These are phyloP conservation scores for Rosalia funebris DNA, from an alignment of 2,888 invertebrate species.

Conservation along the genomic window DNA sequence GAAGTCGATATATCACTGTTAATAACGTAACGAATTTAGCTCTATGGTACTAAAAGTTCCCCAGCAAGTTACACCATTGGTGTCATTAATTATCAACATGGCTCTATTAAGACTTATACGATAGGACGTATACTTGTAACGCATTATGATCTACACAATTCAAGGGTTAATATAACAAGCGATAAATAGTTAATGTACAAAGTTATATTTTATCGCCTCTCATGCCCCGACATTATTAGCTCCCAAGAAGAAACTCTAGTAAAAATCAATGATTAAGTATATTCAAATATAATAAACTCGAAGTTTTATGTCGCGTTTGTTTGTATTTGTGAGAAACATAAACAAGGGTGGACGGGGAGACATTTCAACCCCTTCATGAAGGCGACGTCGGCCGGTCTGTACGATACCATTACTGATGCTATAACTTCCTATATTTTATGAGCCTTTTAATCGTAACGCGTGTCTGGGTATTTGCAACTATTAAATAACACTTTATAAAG, in stretches of 20 bases:
- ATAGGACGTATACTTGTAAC: background rate
- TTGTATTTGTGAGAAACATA: slow-evolving; percentile 36
- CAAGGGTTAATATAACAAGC: slow-evolving; percentile 2
- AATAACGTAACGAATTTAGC: too few relatives aligned
- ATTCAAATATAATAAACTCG: slow-evolving; percentile 27
- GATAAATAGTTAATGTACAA: slow-evolving; percentile 10
- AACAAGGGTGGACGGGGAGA: slow-evolving; percentile 37
- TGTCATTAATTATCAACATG: slow-evolving; percentile 3
- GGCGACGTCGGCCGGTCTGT: slow-evolving; percentile 48
- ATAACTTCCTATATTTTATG: slow-evolving; percentile 57
- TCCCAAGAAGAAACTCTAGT: slow-evolving; percentile 8
- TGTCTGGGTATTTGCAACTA: slow-evolving; percentile 54
- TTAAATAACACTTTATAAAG: slow-evolving; percentile 57
- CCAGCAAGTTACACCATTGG: background rate
- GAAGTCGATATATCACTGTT: too few relatives aligned
- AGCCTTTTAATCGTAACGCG: slow-evolving; percentile 52
- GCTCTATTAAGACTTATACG: background rate
- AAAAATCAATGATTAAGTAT: slow-evolving; percentile 26
- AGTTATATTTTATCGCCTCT: slow-evolving; percentile 5
- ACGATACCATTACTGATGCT: slow-evolving; percentile 53
- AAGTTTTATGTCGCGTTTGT: slow-evolving; percentile 22
- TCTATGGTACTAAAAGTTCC: background rate
- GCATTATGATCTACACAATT: slow-evolving; percentile 1
- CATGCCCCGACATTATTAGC: background rate
- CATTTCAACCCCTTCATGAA: slow-evolving; percentile 32